Evolutionary conservation across 2,888 invertebrate species (phyloP).

Genomic region (Cataglyphis rosenhaueri): DNA sequence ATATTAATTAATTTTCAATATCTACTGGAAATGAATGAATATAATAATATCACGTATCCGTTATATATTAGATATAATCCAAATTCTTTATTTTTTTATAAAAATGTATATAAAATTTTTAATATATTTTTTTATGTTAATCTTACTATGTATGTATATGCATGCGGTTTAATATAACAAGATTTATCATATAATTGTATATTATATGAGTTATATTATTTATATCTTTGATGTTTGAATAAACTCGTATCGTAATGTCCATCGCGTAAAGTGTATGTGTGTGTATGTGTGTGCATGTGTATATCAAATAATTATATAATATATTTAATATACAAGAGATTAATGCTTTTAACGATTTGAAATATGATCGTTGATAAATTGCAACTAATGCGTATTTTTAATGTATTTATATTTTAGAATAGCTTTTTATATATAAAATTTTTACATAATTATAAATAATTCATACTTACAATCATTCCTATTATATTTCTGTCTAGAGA

Average conservation of each 20-base stretch:
- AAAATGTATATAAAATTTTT: background rate
- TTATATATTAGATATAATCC: background rate
- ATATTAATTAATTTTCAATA: background rate
- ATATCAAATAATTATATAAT: conserved; percentile 9
- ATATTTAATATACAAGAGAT: background rate
- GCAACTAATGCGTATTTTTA: conserved; percentile 3
- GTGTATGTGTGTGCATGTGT: background rate
- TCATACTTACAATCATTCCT: background rate
- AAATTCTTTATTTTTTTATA: background rate
- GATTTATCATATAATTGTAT: background rate
- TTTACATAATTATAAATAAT: background rate
- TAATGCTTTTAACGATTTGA: background rate
- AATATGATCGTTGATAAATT: background rate
- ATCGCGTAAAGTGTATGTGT: background rate
- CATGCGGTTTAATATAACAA: background rate
- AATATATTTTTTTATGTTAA: background rate
- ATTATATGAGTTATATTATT: background rate
- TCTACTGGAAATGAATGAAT: background rate
- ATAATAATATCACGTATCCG: background rate
- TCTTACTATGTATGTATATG: background rate
- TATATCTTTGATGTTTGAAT: conserved; percentile 10
- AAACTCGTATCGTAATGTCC: background rate
- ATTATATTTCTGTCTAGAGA: background rate
- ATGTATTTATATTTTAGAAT: background rate
- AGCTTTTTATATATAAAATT: background rate